phyloP scores from a whole-genome alignment of 2,113 vertebrate genomes.

The Pachyramphus minor region DNA sequence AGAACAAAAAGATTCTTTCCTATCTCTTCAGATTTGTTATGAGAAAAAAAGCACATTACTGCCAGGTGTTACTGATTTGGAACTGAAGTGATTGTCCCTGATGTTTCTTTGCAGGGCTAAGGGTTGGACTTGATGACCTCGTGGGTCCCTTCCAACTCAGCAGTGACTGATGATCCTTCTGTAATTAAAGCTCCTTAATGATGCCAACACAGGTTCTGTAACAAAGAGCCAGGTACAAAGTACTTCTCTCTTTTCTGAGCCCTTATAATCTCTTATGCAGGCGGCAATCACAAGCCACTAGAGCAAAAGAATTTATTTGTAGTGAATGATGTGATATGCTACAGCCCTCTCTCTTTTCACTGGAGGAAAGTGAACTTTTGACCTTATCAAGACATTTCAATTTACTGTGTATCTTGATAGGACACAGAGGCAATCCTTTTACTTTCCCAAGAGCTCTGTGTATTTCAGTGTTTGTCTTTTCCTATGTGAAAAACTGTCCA shows the following conservation, averaged over 20 bases:
- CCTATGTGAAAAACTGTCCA: not conserved
- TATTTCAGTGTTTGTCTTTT: not conserved
- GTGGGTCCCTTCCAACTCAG: too few species aligned
- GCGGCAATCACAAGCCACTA: not conserved
- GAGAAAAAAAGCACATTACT: not conserved
- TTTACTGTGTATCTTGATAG: not conserved
- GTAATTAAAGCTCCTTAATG: constrained; percentile 4
- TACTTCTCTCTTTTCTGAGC: not conserved
- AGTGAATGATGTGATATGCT: not conserved
- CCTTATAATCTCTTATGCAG: not conserved
- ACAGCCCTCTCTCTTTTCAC: not conserved
- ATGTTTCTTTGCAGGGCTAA: not conserved
- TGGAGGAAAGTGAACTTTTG: not conserved
- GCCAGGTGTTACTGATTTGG: not conserved
- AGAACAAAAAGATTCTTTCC: not conserved
- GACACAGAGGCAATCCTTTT: not conserved
- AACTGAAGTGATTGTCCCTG: not conserved
- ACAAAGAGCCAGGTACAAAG: not conserved
- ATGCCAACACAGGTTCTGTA: not conserved
- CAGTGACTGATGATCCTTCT: not conserved
- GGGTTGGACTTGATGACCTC: too few species aligned
- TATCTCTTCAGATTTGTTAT: not conserved
- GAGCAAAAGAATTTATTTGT: not conserved
- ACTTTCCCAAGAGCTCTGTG: not conserved
- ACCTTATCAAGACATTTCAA: not conserved